Evolutionary conservation across 2,113 vertebrate genomes (phyloP), one percentile per base, ranked within the genome.

Genomic region (Cheirogaleus medius): DNA sequence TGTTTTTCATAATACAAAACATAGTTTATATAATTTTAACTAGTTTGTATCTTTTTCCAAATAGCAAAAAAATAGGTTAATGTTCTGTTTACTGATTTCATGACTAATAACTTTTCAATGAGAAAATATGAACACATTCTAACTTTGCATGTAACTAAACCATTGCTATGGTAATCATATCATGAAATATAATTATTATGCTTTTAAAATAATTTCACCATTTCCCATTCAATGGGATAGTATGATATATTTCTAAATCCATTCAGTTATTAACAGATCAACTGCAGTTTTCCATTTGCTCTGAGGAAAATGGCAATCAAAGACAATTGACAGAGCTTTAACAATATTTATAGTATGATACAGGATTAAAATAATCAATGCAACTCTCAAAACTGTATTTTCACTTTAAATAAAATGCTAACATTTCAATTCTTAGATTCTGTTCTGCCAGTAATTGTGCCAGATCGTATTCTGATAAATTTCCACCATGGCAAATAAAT

Each of bases 281-380:
- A 96, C 89, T 81, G 15, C 68, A 44, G n/a, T 77, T 69, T 97
- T 96, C 85, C 71, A 93, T 73, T 66, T 97, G 60, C 95, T 97
- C 49, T n/a, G 78, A 98, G 94, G 58, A 34, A 95, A 91, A 87
- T 64, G 54, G 69, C 25, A 97, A 76, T 87, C 69, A 96, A 96
- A 97, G 80, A 97, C 39, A 39, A 69, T 92, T 64, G 60, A 64
- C 20, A 95, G n/a, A 80, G 74, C 69, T 98, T 78, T 90, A 96
- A 95, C 52, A 82, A 76, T 84, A 98, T 81, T 98, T 95, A 90
- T 92, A 54, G 69, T 77, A 54, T 91, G 81, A 97, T 66, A 95
- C 12, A 10, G 44, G 44, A 98, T 98, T 98, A 97, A 98, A 97
- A 97, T 94, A 97, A 98, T 97, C 97, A 96, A 98, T 98, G 96